These are phyloP conservation scores for Threskiornis aethiopicus DNA, from an alignment of 2,797 vertebrate genomes.

Conservation along the genomic window DNA sequence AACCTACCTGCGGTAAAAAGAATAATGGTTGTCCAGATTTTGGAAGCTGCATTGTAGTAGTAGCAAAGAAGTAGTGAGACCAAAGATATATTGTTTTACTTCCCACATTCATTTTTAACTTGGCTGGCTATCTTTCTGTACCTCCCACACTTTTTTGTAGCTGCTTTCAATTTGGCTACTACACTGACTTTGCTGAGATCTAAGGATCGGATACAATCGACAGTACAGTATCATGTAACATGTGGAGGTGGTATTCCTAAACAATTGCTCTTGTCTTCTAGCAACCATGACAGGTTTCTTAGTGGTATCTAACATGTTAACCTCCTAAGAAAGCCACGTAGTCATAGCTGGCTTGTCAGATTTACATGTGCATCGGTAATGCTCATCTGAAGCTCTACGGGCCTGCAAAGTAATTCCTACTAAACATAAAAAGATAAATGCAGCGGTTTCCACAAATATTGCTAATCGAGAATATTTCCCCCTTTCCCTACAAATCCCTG, in stretches of 20 bases:
- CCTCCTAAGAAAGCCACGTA: not conserved
- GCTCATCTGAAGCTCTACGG: not conserved
- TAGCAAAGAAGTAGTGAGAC: not conserved
- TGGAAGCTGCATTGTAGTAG: not conserved
- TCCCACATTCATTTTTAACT: slow-evolving; percentile 3
- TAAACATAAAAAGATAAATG: not conserved
- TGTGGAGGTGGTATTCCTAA: not conserved
- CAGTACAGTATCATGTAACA: not conserved
- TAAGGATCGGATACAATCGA: not conserved
- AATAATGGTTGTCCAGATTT: not conserved
- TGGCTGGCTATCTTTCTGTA: not conserved
- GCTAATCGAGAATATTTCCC: not conserved
- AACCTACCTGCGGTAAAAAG: not conserved
- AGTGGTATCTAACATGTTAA: not conserved
- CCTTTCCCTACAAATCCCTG: not conserved
- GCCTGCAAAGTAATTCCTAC: not conserved
- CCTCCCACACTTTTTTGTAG: not conserved
- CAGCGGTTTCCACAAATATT: not conserved
- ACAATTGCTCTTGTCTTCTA: not conserved
- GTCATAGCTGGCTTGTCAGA: not conserved
- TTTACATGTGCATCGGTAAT: not conserved
- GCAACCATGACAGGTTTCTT: not conserved
- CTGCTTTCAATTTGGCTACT: not conserved
- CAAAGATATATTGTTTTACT: not conserved
- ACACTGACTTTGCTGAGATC: not conserved